Evolutionary conservation across 2,888 invertebrate genomes (phyloP), one percentile per base, ranked within the genome.

Genomic region (Megalurothrips usitatus): DNA sequence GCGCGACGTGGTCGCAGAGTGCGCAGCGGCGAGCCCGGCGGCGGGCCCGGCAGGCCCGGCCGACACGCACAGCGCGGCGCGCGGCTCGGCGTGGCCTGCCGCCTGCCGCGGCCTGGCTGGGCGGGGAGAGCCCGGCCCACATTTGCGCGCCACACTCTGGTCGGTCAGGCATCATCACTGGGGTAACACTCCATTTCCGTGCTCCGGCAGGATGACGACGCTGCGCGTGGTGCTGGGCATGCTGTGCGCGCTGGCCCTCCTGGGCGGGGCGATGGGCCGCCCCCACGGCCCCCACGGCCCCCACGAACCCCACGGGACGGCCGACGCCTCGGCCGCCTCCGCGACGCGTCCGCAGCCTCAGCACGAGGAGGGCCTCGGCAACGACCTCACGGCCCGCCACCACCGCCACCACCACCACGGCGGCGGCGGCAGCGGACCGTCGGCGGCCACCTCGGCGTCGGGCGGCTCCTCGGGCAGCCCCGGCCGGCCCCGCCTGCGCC

Each of bases 221-320:
- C 68, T 26, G 68, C 68, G 68, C 68, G 26, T 23, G 26, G 68
- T 26, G 23, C 26, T 75, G 68, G 68, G 23, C 26, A 26, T 75
- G 23, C 68, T 75, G 68, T 26, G n/a, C 11, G 68, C 26, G 68
- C 23, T 75, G 68, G 23, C 68, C 68, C 68, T 75, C 68, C 68
- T 75, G 68, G 68, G 12, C 23, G 68, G 68, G 23, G 68, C 26
- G 68, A 23, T 75, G 26, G 23, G 23, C 68, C 68, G 68, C 10
- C 68, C 68, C 23, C 68, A 75, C 68, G 26, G 26, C 26, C 26
- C 23, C 23, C 68, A 75, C 68, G 26, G 12, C 23, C 68, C n/a
- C 23, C 68, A 75, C 68, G 23, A 10, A 23, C 68, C 19, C 17
- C 58, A 58, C 58, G 58, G 58, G 14, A 58, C 58, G 58, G 58